Evolutionary conservation across 2,113 vertebrate genomes (phyloP), one percentile per base, ranked within the genome.

Genomic region (Ptychochromis oligacanthus): DNA sequence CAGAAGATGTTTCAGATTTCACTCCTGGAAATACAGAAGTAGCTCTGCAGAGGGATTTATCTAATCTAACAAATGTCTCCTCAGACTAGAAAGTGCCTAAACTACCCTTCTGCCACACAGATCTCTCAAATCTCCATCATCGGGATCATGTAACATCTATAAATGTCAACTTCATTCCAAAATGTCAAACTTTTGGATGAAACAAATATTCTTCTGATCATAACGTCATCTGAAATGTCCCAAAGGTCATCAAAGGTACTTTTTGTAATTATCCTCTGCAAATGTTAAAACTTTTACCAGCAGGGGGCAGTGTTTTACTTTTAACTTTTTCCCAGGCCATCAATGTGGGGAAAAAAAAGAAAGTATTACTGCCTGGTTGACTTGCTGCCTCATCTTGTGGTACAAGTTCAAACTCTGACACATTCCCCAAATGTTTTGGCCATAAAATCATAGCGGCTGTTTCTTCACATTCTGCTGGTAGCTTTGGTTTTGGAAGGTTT

Each of bases 11-110:
- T 86, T 67, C 22, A 15, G 54, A 36, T 77, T 80, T 85, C 79
- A 81, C 88, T 90, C 84, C 86, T 79, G 81, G 7, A 80, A 14
- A 80, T 49, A 83, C 86, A 85, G 90, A 88, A 90, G 90, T 12
- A 12, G 56, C 77, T 61, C 60, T 61, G 79, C 64, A 40, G 76
- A 13, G 2, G 40, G 36, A 28, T 26, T 62, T 20, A 5, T 40
- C n/a, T 31, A 17, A 8, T 17, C 55, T 56, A 82, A 62, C 26
- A 20, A 31, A 26, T 20, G 5, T 46, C 80, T 65, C 49, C 72
- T 13, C 34, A n/a, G 61, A 14, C 22, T 36, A 31, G 34, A 72
- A 72, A 72, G 26, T 54, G 26, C 46, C 43, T 54, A 34, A 54
- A 54, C 67, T 72, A 72, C 26, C 46, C 1, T 6, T 5, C 57